Base-by-base conservation (phyloP, 2,113 vertebrate species). In the Coturnix japonica region DNA sequence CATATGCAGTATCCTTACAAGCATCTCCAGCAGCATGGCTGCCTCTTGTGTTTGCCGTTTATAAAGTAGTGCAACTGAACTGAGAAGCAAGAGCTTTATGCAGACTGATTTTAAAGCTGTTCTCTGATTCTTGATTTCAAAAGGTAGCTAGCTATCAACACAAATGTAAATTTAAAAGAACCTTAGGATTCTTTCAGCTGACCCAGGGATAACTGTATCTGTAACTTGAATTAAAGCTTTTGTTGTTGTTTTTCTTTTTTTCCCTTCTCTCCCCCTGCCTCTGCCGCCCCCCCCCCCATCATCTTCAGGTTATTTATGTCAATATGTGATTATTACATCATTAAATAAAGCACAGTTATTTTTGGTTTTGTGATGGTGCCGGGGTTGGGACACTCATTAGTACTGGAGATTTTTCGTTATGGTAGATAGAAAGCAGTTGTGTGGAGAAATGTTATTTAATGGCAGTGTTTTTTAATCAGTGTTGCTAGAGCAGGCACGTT, bases 21-120 rank as follows among this genome's bases (percentile, higher is more conserved):
- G 87, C 87, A 59, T 78, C 87, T 94, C 72, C 51, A 66, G 82
- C 85, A 91, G 69, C 87, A 82, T 7, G 64, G 85, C 70, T 82
- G 60, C 82, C 69, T 92, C 91, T 89, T 23, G 11, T 65, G 26
- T 72, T 73, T 94, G 78, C 77, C 89, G 63, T 93, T 96, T 95
- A 84, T 85, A 87, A 64, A 85, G 64, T 64, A 74, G 13, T 30
- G 61, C 57, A 71, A 47, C 75, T 63, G 66, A 94, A 60, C 8
- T 80, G 43, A 81, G 81, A 80, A 66, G 66, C 84, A 89, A 61
- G 78, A 96, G 85, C 90, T 65, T 83, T 43, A 54, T 74, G 23
- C n/a, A 70, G 60, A 7, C 76, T 82, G 37, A 64, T 95, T 89
- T 93, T 92, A 90, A 94, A 91, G 35, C 79, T 83, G 44, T 63